Conservation (phyloP, 2,113 vertebrate species). For the Forbesichthys papilliferus region DNA sequence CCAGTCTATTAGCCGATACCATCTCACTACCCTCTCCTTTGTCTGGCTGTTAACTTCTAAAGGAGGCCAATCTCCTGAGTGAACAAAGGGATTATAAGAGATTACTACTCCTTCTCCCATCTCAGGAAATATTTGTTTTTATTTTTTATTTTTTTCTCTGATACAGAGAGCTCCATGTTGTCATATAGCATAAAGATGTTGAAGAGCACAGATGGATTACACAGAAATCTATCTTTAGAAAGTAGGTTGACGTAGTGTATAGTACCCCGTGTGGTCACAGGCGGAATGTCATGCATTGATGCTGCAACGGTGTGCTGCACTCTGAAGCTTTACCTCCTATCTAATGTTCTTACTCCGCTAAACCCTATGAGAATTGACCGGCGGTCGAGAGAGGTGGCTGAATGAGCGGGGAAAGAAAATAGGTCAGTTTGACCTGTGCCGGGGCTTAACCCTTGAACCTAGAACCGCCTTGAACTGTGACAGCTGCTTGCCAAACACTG, state of each 20-base stretch:
- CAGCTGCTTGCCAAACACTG: conserved; percentile 55
- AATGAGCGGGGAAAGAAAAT: not conserved
- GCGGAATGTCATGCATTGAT: too few species aligned
- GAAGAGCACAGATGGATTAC: too few species aligned
- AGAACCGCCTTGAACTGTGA: conserved; percentile 63
- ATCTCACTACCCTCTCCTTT: conserved; percentile 71
- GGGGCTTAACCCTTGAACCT: conserved; percentile 51
- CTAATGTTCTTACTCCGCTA: too few species aligned
- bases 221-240: too few species aligned
- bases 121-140: conserved; percentile 52
- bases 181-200: not conserved
- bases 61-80: conserved; percentile 72
- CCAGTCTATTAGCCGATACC: conserved; percentile 73
- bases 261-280: too few species aligned
- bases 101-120: conserved; percentile 70
- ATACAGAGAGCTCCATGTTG: conserved; percentile 46
- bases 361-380: not conserved
- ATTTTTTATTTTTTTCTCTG: not conserved
- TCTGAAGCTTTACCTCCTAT: too few species aligned
- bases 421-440: not conserved
- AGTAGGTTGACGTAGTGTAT: too few species aligned
- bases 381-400: not conserved
- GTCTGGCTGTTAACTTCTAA: conserved; percentile 73
- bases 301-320: too few species aligned
- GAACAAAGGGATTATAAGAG: conserved; percentile 73